These are phyloP conservation scores for Chionodraco myersi DNA, from an alignment of 2,113 vertebrate species.

Conservation along the genomic window DNA sequence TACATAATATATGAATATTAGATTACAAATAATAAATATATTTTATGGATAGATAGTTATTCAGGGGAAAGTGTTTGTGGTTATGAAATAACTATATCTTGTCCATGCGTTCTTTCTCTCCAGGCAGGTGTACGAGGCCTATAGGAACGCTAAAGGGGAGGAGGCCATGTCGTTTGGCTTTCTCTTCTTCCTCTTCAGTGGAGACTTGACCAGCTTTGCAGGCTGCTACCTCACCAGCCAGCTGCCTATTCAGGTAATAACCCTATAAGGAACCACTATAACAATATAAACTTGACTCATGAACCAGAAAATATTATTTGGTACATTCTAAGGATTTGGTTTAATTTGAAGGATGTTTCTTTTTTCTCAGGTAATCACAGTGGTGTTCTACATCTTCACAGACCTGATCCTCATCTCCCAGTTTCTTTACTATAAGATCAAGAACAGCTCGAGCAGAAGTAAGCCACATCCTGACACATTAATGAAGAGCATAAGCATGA, in stretches of 20 bases:
- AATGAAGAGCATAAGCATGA: neutral
- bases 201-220: constrained; percentile 76
- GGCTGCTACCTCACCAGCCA: constrained; percentile 82
- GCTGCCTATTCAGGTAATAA: constrained; percentile 75
- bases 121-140: constrained; percentile 78
- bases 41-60: too few relatives aligned
- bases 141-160: constrained; percentile 78
- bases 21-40: too few relatives aligned
- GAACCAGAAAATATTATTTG: neutral
- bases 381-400: constrained; percentile 78
- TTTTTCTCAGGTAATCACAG: constrained; percentile 75
- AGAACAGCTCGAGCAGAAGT: constrained; percentile 78
- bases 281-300: neutral
- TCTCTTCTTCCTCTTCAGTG: constrained; percentile 80
- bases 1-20: too few relatives aligned
- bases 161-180: constrained; percentile 81
- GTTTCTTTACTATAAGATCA: constrained; percentile 82
- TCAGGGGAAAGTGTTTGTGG: too few relatives aligned
- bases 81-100: too few relatives aligned
- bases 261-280: neutral
- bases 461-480: constrained; percentile 38
- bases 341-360: neutral
- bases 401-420: constrained; percentile 79
- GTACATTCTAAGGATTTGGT: too few relatives aligned
- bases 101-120: neutral